These are phyloP conservation scores for Poecilobothrus nobilitatus DNA, from an alignment of 2,888 invertebrate genomes.

Conservation along the genomic window DNA sequence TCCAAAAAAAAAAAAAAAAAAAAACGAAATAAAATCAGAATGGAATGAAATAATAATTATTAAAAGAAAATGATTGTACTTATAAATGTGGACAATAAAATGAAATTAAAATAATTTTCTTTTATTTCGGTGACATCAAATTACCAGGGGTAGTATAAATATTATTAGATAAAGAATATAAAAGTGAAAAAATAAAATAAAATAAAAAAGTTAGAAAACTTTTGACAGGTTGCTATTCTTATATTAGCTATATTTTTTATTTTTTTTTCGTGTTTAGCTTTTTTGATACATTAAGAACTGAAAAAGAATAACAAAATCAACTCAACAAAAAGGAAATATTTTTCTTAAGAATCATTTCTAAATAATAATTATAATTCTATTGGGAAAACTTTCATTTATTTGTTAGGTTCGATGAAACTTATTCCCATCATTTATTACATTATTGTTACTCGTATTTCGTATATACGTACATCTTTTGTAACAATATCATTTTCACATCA, in stretches of 20 bases:
- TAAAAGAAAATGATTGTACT: not conserved
- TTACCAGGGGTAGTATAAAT: not conserved
- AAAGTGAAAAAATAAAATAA: not conserved
- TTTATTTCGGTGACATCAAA: not conserved
- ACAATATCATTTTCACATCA: too few species aligned
- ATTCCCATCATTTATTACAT: not conserved
- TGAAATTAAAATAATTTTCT: conserved; percentile 1
- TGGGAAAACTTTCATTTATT: not conserved
- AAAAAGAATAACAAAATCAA: too few species aligned
- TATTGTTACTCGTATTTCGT: too few species aligned
- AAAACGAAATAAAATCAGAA: not conserved
- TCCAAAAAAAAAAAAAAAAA: too few species aligned
- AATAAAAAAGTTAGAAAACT: not conserved
- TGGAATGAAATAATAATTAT: not conserved
- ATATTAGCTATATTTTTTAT: not conserved
- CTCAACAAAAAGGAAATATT: too few species aligned
- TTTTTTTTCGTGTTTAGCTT: too few species aligned
- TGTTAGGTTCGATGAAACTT: not conserved
- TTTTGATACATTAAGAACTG: too few species aligned
- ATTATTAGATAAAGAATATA: not conserved
- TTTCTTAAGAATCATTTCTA: not conserved
- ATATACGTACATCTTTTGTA: too few species aligned
- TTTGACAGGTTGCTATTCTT: not conserved
- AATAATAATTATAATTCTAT: not conserved
- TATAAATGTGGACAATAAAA: conserved; percentile 3